Conservation (phyloP, 2,888 invertebrate genomes). For the Cabera pusaria region DNA sequence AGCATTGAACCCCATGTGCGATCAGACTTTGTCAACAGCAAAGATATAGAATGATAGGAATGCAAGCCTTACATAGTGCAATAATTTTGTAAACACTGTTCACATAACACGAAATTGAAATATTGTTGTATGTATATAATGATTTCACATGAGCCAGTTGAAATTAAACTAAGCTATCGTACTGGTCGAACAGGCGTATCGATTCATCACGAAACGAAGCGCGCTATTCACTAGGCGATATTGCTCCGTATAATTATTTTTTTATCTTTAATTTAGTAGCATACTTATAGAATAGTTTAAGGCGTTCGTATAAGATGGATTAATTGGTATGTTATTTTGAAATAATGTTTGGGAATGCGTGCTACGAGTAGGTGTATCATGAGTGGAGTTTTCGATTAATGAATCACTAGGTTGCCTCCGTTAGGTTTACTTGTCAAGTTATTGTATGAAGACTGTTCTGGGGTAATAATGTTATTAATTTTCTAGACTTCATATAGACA, state of each 20-base stretch:
- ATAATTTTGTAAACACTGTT: constrained; percentile 33
- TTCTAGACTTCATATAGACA: constrained; percentile 16
- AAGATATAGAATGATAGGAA: too few species aligned
- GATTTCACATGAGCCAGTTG: constrained; percentile 52
- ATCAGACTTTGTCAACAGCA: too few species aligned
- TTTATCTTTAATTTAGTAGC: constrained; percentile 47
- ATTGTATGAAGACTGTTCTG: constrained; percentile 36
- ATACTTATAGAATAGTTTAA: constrained; percentile 60
- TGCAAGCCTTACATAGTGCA: constrained; percentile 38
- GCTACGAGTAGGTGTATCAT: constrained; percentile 50
- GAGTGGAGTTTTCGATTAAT: constrained; percentile 59
- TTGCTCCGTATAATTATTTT: constrained; percentile 19
- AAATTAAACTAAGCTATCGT: constrained; percentile 30
- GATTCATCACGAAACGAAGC: too few species aligned
- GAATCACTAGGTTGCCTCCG: constrained; percentile 69
- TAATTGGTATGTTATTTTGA: constrained; percentile 57
- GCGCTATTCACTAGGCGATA: constrained; percentile 9
- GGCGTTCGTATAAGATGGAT: constrained; percentile 55
- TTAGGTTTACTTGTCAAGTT: constrained; percentile 50
- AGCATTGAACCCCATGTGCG: too few species aligned
- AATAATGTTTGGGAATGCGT: constrained; percentile 64
- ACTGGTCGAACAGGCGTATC: constrained; percentile 19
- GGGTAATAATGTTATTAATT: constrained; percentile 31
- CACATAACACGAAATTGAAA: constrained; percentile 40
- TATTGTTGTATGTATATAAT: constrained; percentile 79